Base-by-base conservation (phyloP, 2,113 vertebrate genomes). In the Telmatochromis sp. region DNA sequence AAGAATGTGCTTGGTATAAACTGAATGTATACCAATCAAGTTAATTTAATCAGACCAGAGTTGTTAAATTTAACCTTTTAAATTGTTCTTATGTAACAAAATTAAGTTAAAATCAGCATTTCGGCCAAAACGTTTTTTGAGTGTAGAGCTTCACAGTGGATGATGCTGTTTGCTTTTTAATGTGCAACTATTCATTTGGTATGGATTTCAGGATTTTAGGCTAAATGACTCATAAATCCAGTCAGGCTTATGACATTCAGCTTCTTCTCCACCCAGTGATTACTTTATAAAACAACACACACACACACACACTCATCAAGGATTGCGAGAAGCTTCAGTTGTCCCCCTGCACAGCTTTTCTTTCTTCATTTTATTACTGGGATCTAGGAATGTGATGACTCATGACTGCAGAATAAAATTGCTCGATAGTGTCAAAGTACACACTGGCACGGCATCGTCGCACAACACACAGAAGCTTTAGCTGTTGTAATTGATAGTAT, bases 401-500 rank as follows among this genome's bases (percentile, higher is more conserved):
- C 80, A 82, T 12, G 17, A n/a, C 31, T 51, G 73, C 10, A 21
- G 65, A 81, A 57, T 54, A 10, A 88, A 90, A 54, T 86, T 47
- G 28, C 23, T 3, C 19, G 1, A 37, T 45, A 19, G 63, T 57
- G 28, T 81, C 82, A 85, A 81, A 89, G 75, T 35, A 58, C 28
- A n/a, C 70, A 7, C 3, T 7, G 49, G 31, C 3, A 14, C 23
- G 23, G 73, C 42, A 14, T 82, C 63, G 4, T 80, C 26, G 13
- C 7, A 60, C 60, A 58, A 15, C 63, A 31, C 55, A 81, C 68
- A 84, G 47, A 65, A 31, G 83, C 89, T 82, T 60, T 10, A 89
- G 86, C 91, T 82, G 86, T 58, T 90, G 83, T 92, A 73, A 90
- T 78, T 86, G 90, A 94, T 89, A 33, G 9, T 58, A 86, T 83